Evolutionary conservation across 2,888 invertebrate species (phyloP).

Genomic region (Dendrolimus pini): DNA sequence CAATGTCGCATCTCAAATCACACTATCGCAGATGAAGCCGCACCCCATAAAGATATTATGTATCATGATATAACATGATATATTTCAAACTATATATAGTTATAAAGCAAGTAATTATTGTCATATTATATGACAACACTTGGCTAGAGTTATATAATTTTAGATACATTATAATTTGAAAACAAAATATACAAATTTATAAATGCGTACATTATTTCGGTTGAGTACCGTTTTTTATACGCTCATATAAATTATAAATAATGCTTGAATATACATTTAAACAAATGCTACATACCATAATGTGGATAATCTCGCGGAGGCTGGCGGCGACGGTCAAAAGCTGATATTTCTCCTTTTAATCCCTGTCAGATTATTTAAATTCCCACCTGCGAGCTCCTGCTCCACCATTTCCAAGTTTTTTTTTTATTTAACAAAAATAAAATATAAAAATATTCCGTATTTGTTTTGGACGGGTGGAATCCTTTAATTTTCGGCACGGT

Average conservation of each 20-base stretch:
- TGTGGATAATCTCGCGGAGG: constrained; percentile 50
- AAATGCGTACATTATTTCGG: no score
- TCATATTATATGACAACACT: no score
- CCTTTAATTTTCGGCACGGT: constrained; percentile 72
- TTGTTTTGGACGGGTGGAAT: constrained; percentile 73
- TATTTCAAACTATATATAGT: no score
- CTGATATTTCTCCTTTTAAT: constrained; percentile 75
- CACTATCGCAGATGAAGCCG: no score
- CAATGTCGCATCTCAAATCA: no score
- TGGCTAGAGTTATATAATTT: no score
- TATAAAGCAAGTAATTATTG: no score
- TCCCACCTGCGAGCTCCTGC: constrained; percentile 68
- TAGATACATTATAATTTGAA: no score
- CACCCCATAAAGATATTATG: no score
- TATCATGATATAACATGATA: no score
- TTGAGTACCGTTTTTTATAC: not conserved
- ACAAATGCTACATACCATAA: constrained; percentile 53
- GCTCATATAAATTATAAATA: constrained; percentile 59
- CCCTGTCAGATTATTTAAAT: constrained; percentile 77
- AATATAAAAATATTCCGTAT: constrained; percentile 74
- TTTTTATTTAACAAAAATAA: constrained; percentile 72
- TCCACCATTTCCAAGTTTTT: constrained; percentile 42
- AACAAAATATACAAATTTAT: no score
- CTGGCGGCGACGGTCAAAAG: constrained; percentile 66
- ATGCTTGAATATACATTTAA: constrained; percentile 35